Evolutionary conservation across 2,797 vertebrate species (phyloP).

Genomic region (Nannoperca australis): DNA sequence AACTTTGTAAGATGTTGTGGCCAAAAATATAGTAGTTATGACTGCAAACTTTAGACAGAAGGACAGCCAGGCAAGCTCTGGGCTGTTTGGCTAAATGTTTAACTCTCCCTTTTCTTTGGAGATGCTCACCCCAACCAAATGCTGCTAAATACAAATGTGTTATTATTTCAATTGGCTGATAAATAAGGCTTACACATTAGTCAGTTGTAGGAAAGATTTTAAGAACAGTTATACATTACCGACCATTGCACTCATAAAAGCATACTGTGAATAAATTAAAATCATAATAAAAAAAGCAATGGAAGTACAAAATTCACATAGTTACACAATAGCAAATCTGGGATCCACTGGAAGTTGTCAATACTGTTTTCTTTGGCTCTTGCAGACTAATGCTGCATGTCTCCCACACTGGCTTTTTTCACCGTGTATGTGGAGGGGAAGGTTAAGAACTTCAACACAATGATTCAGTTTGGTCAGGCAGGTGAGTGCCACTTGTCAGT

Average conservation of each 20-base stretch:
- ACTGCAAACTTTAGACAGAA: neutral
- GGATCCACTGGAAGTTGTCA: conserved; percentile 18
- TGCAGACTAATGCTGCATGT: neutral
- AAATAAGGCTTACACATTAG: conserved; percentile 5
- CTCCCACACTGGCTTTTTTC: neutral
- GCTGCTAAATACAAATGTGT: conserved; percentile 6
- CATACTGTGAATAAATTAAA: conserved; percentile 62
- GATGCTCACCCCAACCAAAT: neutral
- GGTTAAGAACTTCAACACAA: conserved; percentile 8
- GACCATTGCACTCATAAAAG: conserved; percentile 33
- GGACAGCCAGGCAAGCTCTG: neutral
- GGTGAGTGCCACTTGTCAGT: neutral
- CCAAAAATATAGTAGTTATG: neutral
- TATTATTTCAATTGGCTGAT: neutral
- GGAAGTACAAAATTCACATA: conserved; percentile 63
- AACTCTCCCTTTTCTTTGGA: conserved; percentile 1
- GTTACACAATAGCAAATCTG: conserved; percentile 32
- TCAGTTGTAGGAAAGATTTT: conserved; percentile 8
- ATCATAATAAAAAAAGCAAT: conserved; percentile 38
- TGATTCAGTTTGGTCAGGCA: conserved; percentile 1
- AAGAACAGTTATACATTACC: conserved; percentile 32
- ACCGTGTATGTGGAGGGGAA: conserved; percentile 1
- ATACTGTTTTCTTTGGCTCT: conserved; percentile 39
- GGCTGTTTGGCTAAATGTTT: conserved; percentile 7
- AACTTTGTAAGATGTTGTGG: conserved; percentile 1